Conservation (phyloP, 2,113 vertebrate genomes). For the Delphinus delphis region DNA sequence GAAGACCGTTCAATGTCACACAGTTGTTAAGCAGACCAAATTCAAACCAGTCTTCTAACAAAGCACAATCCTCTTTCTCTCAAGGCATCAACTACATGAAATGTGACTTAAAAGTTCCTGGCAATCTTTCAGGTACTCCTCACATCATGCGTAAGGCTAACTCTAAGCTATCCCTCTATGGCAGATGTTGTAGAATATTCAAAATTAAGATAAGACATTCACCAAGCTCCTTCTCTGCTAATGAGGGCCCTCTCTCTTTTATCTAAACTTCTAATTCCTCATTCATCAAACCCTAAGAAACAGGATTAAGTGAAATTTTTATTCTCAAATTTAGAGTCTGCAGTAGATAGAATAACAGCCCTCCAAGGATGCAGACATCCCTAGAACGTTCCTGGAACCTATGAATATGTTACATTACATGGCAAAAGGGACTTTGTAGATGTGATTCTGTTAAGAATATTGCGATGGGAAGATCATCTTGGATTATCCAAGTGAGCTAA, state of each 20-base stretch:
- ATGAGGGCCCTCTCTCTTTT: neutral
- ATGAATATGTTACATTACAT: neutral
- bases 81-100: neutral
- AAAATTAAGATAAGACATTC: slow-evolving; percentile 19
- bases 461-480: neutral
- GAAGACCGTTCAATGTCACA: neutral
- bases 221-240: slow-evolving; percentile 14
- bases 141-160: neutral
- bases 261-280: neutral
- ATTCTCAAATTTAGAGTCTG: slow-evolving; percentile 37
- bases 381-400: neutral
- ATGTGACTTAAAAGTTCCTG: neutral
- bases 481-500: neutral
- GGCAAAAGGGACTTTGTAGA: neutral
- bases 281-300: slow-evolving; percentile 30
- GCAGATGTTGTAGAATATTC: neutral
- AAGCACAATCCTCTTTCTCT: slow-evolving; percentile 22
- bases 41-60: slow-evolving; percentile 36
- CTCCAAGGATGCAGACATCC: neutral
- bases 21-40: slow-evolving; percentile 14
- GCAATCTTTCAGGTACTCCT: neutral
- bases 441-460: neutral
- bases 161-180: neutral
- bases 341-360: neutral
- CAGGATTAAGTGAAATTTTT: neutral